Percentiles rank a stretch among this genome's conserved stretches.
Conservation (phyloP, 2,888 invertebrate species). For the Osmoderma eremita region DNA sequence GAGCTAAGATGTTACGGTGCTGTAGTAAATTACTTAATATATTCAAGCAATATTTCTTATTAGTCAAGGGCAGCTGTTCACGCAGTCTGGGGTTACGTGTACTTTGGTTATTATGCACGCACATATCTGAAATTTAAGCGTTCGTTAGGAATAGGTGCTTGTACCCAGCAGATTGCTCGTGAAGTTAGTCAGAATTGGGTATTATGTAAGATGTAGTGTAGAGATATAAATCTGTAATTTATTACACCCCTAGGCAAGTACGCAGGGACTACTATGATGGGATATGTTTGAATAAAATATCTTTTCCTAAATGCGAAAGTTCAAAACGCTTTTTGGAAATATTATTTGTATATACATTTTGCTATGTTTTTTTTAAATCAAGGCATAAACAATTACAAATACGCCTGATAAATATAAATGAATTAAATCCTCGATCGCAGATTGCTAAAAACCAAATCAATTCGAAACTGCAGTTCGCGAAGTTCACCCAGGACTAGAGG, state of each 20-base stretch:
- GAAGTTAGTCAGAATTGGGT: neutral
- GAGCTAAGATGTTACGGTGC: slow-evolving; percentile 28
- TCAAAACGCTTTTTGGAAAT: no score
- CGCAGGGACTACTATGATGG: no score
- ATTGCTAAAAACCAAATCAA: no score
- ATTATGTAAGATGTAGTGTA: neutral
- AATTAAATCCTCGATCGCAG: no score
- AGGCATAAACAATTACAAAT: no score
- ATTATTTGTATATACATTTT: no score
- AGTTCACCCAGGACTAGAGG: slow-evolving; percentile 22
- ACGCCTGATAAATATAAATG: no score
- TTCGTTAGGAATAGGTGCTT: slow-evolving; percentile 4
- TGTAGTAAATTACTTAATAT: slow-evolving; percentile 57
- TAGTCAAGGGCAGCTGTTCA: slow-evolving; percentile 62
- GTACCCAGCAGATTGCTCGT: slow-evolving; percentile 6
- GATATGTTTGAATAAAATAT: no score
- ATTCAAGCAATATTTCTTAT: slow-evolving; percentile 63
- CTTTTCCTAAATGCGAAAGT: no score
- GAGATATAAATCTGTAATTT: neutral
- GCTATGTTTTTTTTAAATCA: no score
- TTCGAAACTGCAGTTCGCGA: slow-evolving; percentile 23
- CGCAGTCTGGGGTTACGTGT: slow-evolving; percentile 26
- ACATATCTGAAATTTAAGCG: slow-evolving; percentile 27
- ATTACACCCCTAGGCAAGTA: neutral
- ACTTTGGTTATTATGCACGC: slow-evolving; percentile 18